Percentiles rank a stretch among this genome's conserved stretches.
phyloP scores from a whole-genome alignment of 2,113 vertebrate species.

The Chauna torquata region DNA sequence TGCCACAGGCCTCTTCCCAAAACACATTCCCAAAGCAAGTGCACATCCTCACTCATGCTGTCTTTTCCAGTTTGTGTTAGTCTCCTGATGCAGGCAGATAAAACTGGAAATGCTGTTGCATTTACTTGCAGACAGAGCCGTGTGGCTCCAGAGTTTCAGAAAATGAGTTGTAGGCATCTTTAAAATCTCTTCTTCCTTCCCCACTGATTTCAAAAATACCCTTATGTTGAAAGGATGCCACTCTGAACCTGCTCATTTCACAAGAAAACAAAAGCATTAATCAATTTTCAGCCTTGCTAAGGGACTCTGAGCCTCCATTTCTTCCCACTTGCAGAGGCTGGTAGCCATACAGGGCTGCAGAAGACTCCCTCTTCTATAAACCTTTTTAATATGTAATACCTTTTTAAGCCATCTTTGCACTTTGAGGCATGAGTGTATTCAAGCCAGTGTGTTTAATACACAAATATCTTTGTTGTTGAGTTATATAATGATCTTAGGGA shows the following conservation, averaged over 20 bases:
- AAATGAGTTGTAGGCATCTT: background rate
- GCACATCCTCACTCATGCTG: rapidly evolving
- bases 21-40: background rate
- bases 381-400: background rate
- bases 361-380: background rate
- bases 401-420: background rate
- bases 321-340: background rate
- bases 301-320: background rate
- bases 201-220: background rate
- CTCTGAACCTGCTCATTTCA: background rate
- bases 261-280: background rate
- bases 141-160: background rate
- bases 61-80: background rate
- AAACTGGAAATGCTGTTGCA: background rate
- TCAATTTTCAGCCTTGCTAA: background rate
- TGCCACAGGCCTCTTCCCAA: background rate
- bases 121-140: background rate
- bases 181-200: background rate
- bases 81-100: background rate
- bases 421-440: background rate
- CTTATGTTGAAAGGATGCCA: background rate
- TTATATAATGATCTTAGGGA: background rate
- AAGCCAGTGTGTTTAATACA: background rate
- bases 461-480: background rate
- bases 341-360: background rate